phyloP scores from a whole-genome alignment of 2,113 vertebrate genomes.

The Psophia crepitans region DNA sequence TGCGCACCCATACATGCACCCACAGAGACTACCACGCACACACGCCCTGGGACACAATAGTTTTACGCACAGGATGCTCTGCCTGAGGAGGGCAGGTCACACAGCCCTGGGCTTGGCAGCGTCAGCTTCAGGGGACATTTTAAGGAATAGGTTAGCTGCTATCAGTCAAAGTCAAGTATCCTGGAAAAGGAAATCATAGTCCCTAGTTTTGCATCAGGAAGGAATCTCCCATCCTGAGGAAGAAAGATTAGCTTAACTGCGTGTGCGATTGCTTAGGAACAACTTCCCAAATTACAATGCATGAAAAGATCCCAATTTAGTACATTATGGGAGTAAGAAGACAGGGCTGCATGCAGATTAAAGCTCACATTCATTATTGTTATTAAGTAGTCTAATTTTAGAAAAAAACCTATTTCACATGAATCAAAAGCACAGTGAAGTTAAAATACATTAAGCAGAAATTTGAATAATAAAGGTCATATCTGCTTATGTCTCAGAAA shows the following conservation, averaged over 20 bases:
- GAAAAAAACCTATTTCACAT: slow-evolving; percentile 38
- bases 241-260: slow-evolving; percentile 75
- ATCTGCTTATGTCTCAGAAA: neutral
- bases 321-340: slow-evolving; percentile 49
- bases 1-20: neutral
- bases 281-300: slow-evolving; percentile 66
- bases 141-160: slow-evolving; percentile 56
- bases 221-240: slow-evolving; percentile 82
- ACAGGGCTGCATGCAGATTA: slow-evolving; percentile 56
- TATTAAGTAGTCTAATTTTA: slow-evolving; percentile 74
- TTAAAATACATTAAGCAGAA: slow-evolving; percentile 60
- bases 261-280: slow-evolving; percentile 49
- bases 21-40: neutral
- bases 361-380: slow-evolving; percentile 72
- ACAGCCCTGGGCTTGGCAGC: slow-evolving; percentile 17
- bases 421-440: slow-evolving; percentile 33
- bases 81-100: slow-evolving; percentile 50
- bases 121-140: slow-evolving; percentile 17
- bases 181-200: slow-evolving; percentile 77
- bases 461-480: slow-evolving; percentile 69
- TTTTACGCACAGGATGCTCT: slow-evolving; percentile 79
- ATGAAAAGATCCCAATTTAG: slow-evolving; percentile 64
- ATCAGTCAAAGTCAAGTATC: slow-evolving; percentile 77
- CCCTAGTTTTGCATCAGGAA: slow-evolving; percentile 72
- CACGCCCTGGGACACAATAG: slow-evolving; percentile 70